These are phyloP conservation scores for Microcaecilia unicolor DNA, from an alignment of 2,797 vertebrate genomes.

Conservation along the genomic window DNA sequence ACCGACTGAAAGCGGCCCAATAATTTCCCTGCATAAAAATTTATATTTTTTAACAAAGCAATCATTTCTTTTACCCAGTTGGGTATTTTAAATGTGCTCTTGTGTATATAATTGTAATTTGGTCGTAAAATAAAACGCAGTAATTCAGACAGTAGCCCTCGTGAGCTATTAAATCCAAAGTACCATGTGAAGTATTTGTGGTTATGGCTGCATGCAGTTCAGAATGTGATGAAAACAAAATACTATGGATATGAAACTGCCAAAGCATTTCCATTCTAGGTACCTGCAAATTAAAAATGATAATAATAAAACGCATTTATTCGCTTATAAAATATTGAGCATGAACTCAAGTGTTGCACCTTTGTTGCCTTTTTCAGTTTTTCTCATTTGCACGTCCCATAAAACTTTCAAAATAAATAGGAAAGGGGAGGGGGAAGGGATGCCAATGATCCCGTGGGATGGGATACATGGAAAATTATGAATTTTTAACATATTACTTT, in stretches of 20 bases:
- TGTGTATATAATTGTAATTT: slow-evolving; percentile 48
- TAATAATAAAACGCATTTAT: no score
- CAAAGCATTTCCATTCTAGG: no score
- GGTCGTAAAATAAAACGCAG: slow-evolving; percentile 42
- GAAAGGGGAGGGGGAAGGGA: neutral
- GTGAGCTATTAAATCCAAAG: slow-evolving; percentile 39
- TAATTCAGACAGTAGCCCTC: slow-evolving; percentile 33
- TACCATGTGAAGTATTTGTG: slow-evolving; percentile 17
- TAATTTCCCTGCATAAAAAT: slow-evolving; percentile 41
- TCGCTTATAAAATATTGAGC: slow-evolving; percentile 9
- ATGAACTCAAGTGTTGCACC: no score
- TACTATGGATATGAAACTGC: no score
- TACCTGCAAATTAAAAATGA: no score
- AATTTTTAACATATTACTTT: no score
- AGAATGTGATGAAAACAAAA: slow-evolving; percentile 21
- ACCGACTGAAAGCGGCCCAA: slow-evolving; percentile 23
- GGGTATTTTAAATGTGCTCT: slow-evolving; percentile 47
- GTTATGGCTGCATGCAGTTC: slow-evolving; percentile 12
- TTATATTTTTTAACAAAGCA: slow-evolving; percentile 35
- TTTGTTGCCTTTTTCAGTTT: no score
- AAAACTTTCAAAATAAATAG: no score
- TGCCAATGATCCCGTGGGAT: no score
- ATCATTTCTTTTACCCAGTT: slow-evolving; percentile 36
- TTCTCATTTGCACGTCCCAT: no score
- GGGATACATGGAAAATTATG: no score